Percentiles rank a stretch among this genome's conserved stretches.
Evolutionary conservation across 1,140 invertebrate species (phyloP).

Genomic region (Aphaenogaster ashmeadi): DNA sequence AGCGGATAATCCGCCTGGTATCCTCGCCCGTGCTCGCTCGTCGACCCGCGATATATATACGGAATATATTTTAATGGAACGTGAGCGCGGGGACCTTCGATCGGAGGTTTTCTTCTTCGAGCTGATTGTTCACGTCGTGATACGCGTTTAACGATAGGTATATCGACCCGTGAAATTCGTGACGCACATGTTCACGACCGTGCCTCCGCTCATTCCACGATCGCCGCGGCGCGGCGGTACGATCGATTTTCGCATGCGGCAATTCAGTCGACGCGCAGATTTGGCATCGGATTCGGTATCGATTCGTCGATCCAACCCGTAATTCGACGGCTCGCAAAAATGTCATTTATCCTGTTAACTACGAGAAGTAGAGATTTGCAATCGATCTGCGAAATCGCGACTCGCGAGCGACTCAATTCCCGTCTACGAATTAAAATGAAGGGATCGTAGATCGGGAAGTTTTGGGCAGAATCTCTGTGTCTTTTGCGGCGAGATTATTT

Average conservation of each 20-base stretch:
- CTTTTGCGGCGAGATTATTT: not conserved
- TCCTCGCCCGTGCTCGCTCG: not conserved
- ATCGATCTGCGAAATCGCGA: not conserved
- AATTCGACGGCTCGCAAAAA: not conserved
- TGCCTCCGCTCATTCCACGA: no score
- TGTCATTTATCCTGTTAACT: not conserved
- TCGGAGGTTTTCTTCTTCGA: not conserved
- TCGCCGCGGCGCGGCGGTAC: no score
- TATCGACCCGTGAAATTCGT: slow-evolving; percentile 9
- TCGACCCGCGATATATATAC: not conserved
- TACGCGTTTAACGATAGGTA: not conserved
- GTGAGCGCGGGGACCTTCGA: not conserved
- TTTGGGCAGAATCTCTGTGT: not conserved
- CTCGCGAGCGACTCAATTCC: not conserved
- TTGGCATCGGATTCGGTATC: not conserved
- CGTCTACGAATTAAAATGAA: not conserved
- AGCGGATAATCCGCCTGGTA: slow-evolving; percentile 32
- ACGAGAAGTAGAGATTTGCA: not conserved
- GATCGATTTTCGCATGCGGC: not conserved
- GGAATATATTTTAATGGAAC: slow-evolving; percentile 36
- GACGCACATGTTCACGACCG: not conserved
- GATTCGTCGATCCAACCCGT: not conserved
- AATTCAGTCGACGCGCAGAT: not conserved
- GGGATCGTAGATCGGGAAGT: not conserved
- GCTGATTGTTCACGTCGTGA: slow-evolving; percentile 42